Conservation (phyloP, 30 jellyfish, hydroid and myxozoan species). For the Hydractinia symbiolongicarpus region DNA sequence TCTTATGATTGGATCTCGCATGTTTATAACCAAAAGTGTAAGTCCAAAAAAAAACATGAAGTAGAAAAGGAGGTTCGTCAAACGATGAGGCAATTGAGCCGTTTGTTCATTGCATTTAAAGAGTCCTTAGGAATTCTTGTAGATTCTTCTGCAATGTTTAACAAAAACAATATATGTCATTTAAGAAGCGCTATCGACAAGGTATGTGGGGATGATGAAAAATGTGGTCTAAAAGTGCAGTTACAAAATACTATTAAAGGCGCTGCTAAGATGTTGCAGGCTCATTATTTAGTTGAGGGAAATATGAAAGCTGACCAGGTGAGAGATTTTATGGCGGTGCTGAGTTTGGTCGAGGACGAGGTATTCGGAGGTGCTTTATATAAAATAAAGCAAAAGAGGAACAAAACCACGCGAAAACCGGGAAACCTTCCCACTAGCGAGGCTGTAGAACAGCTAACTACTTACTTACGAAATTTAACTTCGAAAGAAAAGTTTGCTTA, state of each 20-base stretch:
- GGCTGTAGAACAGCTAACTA: background rate
- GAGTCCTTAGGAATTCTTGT: too few species aligned
- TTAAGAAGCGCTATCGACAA: too few species aligned
- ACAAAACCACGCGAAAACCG: background rate
- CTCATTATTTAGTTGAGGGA: too few species aligned
- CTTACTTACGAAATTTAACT: background rate
- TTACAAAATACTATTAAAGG: too few species aligned
- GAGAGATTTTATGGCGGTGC: too few species aligned
- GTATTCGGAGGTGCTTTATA: background rate
- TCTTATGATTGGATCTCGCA: background rate
- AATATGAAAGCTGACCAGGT: too few species aligned
- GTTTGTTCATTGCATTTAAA: background rate
- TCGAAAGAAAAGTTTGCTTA: background rate
- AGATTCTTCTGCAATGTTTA: too few species aligned
- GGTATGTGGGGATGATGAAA: too few species aligned
- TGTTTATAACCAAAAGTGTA: background rate
- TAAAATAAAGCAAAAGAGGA: constrained; percentile 1
- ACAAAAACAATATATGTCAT: too few species aligned
- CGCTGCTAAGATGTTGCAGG: too few species aligned
- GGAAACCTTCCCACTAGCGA: background rate
- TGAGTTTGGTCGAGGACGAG: background rate
- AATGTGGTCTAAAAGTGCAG: too few species aligned
- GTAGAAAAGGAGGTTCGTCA: background rate
- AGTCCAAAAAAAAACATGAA: background rate
- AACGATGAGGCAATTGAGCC: background rate